These are phyloP conservation scores for Zalophus californianus DNA, from an alignment of 2,797 vertebrate species.

Conservation along the genomic window DNA sequence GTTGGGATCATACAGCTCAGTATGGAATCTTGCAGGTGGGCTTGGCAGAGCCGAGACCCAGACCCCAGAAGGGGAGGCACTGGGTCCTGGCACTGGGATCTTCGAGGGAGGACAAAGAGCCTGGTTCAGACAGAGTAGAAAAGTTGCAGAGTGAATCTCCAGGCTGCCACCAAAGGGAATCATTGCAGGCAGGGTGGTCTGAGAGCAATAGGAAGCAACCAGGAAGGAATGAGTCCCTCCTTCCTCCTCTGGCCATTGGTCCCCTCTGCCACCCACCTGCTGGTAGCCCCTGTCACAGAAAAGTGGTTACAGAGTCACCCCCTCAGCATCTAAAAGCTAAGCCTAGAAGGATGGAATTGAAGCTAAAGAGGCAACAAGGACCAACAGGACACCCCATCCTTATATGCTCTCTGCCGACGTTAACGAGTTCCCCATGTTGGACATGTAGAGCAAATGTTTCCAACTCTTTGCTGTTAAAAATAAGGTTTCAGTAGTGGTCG, in stretches of 20 bases:
- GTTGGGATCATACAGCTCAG: background rate
- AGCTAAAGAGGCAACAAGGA: background rate
- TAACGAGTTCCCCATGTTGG: background rate
- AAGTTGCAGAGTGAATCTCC: background rate
- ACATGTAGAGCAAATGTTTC: background rate
- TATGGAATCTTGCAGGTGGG: background rate
- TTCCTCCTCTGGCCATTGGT: no score
- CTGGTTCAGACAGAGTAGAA: background rate
- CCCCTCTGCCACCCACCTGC: background rate
- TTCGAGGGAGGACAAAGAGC: background rate
- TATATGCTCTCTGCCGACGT: rapidly evolving
- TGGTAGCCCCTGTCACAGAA: background rate
- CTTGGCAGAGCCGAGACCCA: background rate
- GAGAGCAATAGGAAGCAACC: background rate
- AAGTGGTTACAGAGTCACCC: background rate
- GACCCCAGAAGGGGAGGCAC: no score
- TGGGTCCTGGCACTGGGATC: no score
- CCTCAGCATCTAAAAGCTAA: background rate
- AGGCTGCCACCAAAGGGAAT: background rate
- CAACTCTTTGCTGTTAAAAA: background rate
- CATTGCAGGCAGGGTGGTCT: rapidly evolving
- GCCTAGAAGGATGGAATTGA: background rate
- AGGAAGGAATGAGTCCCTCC: background rate
- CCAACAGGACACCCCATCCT: no score
- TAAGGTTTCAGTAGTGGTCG: background rate